Conservation (phyloP, 2,888 invertebrate genomes). For the Galeruca laticollis region DNA sequence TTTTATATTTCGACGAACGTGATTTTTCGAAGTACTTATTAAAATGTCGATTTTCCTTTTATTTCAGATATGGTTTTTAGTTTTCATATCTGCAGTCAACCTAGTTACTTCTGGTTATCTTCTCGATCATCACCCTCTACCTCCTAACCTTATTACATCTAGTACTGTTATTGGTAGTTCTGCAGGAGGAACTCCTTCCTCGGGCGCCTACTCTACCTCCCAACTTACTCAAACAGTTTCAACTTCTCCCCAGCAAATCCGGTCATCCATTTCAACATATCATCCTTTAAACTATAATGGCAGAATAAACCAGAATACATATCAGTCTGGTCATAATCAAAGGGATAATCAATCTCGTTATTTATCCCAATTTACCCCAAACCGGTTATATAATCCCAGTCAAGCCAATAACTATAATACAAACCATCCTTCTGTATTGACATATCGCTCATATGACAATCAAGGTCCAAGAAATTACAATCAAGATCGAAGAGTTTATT, state of each 20-base stretch:
- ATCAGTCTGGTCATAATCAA: constrained; percentile 6
- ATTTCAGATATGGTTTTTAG: constrained; percentile 31
- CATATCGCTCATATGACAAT: not conserved
- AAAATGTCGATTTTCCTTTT: not conserved
- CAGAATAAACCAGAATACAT: constrained; percentile 11
- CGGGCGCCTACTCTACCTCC: constrained; percentile 40
- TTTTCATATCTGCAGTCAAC: constrained; percentile 25
- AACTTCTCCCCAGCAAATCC: constrained; percentile 32
- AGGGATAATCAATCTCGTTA: constrained; percentile 4
- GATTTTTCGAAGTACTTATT: not conserved
- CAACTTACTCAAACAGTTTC: constrained; percentile 42
- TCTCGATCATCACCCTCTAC: constrained; percentile 36
- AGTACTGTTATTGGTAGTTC: constrained; percentile 37
- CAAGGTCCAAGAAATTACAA: not conserved
- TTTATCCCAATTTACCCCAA: constrained; percentile 3
- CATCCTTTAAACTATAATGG: constrained; percentile 27
- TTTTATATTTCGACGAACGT: not conserved
- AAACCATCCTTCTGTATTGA: not conserved
- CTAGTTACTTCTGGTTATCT: constrained; percentile 35
- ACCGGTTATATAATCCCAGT: not conserved
- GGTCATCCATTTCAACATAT: constrained; percentile 37
- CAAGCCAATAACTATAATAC: not conserved
- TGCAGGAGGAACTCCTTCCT: constrained; percentile 33
- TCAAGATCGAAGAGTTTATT: constrained; percentile 1
- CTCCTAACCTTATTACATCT: constrained; percentile 35